Conservation (phyloP, 2,888 invertebrate genomes). For the Acleris emargana region DNA sequence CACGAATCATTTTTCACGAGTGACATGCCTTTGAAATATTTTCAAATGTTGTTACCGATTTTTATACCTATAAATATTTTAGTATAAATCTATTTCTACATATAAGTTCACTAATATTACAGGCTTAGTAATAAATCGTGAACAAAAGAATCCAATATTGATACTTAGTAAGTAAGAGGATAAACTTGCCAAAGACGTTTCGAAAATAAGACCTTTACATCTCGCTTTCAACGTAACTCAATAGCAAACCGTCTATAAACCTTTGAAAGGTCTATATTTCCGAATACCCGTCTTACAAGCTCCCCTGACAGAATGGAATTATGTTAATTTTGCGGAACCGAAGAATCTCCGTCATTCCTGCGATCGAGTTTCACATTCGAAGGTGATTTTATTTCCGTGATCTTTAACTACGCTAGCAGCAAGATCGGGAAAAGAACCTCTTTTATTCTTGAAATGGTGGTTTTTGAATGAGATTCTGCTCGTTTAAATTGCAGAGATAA, state of each 20-base stretch:
- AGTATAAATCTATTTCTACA: too few species aligned
- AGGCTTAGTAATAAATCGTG: too few species aligned
- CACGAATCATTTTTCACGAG: slow-evolving; percentile 18
- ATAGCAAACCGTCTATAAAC: slow-evolving; percentile 22
- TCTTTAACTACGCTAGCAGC: neutral
- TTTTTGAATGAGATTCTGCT: neutral
- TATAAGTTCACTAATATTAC: too few species aligned
- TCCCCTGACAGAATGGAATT: slow-evolving; percentile 20
- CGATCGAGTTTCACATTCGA: slow-evolving; percentile 26
- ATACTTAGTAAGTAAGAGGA: too few species aligned
- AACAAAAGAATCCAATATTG: too few species aligned
- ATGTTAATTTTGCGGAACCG: slow-evolving; percentile 26
- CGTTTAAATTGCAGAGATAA: neutral
- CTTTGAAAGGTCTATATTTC: slow-evolving; percentile 19
- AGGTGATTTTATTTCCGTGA: slow-evolving; percentile 23
- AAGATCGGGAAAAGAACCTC: slow-evolving; percentile 14
- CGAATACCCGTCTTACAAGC: slow-evolving; percentile 27
- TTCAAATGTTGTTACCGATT: neutral
- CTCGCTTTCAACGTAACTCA: slow-evolving; percentile 1
- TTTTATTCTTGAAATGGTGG: slow-evolving; percentile 13
- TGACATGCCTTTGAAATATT: slow-evolving; percentile 19
- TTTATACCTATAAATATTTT: too few species aligned
- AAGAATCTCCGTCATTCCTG: slow-evolving; percentile 3
- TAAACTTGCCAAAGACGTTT: neutral
- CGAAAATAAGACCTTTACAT: neutral